Conservation (phyloP, 2,888 invertebrate species). For the Agriopis leucophaearia region DNA sequence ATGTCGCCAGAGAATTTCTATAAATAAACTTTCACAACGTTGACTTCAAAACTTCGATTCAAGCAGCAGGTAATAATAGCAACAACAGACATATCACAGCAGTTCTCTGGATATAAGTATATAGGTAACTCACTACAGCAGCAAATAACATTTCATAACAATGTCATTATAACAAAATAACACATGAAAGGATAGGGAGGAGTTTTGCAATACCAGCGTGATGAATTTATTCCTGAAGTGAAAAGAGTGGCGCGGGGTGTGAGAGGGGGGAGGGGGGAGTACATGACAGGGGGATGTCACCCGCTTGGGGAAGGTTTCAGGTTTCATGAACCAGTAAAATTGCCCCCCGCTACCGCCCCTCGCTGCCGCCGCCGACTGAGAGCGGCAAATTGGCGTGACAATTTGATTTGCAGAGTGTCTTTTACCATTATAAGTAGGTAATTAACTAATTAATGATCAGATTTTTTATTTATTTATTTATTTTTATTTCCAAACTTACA, state of each 20-base stretch:
- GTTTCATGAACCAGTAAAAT: slow-evolving; percentile 66
- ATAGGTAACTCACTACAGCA: too few relatives aligned
- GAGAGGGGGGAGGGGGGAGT: neutral
- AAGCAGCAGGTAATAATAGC: too few relatives aligned
- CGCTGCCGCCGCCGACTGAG: neutral
- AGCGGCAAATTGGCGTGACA: slow-evolving; percentile 50
- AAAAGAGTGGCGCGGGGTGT: slow-evolving; percentile 55
- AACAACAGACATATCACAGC: too few relatives aligned
- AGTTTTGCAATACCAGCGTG: slow-evolving; percentile 47
- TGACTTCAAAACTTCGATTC: neutral
- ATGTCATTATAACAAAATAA: neutral
- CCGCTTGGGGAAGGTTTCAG: slow-evolving; percentile 40
- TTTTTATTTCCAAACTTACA: too few relatives aligned
- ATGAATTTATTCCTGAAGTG: slow-evolving; percentile 74
- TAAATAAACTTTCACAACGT: neutral
- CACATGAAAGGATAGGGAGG: neutral
- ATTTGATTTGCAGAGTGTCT: slow-evolving; percentile 47
- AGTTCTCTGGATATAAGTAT: too few relatives aligned
- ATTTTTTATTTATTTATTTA: too few relatives aligned
- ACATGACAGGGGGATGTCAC: neutral
- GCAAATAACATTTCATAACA: too few relatives aligned
- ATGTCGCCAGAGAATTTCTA: neutral
- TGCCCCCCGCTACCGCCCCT: slow-evolving; percentile 49
- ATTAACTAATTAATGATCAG: too few relatives aligned
- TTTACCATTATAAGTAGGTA: neutral